A percentile compares a stretch with the other conserved stretches of the same genome.
Conservation (phyloP, 1,140 invertebrate genomes). For the Orius laevigatus region DNA sequence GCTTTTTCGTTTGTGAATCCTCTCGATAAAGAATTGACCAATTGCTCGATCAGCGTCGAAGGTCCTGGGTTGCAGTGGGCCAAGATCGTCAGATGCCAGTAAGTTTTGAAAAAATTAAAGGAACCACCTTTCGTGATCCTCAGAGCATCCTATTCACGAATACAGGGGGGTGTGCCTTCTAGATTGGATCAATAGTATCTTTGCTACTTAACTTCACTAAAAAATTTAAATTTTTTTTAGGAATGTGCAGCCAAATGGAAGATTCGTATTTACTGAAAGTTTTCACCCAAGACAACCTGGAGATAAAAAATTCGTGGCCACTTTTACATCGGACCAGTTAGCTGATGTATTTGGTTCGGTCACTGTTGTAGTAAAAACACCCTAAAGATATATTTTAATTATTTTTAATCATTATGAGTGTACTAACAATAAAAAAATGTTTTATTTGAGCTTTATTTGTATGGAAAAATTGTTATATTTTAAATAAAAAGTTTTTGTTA, state of each 20-base stretch:
- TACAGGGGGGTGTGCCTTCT: too few relatives aligned
- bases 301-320: slow-evolving; percentile 38
- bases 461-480: too few relatives aligned
- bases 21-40: slow-evolving; percentile 37
- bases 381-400: neutral
- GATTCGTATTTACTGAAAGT: slow-evolving; percentile 35
- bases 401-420: too few relatives aligned
- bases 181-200: too few relatives aligned
- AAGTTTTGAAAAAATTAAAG: slow-evolving; percentile 13
- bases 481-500: too few relatives aligned
- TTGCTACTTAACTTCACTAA: too few relatives aligned
- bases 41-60: slow-evolving; percentile 47
- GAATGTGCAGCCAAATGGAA: slow-evolving; percentile 38
- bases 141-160: too few relatives aligned
- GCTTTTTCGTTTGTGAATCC: slow-evolving; percentile 47
- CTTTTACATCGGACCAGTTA: slow-evolving; percentile 43
- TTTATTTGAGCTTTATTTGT: too few relatives aligned
- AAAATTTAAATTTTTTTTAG: slow-evolving; percentile 26
- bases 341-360: slow-evolving; percentile 40
- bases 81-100: slow-evolving; percentile 30
- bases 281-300: slow-evolving; percentile 36
- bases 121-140: too few relatives aligned
- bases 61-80: slow-evolving; percentile 45
- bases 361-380: slow-evolving; percentile 26
- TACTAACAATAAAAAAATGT: too few relatives aligned